Base-by-base conservation (phyloP, 2,888 invertebrate genomes). In the Anorthoa munda region DNA sequence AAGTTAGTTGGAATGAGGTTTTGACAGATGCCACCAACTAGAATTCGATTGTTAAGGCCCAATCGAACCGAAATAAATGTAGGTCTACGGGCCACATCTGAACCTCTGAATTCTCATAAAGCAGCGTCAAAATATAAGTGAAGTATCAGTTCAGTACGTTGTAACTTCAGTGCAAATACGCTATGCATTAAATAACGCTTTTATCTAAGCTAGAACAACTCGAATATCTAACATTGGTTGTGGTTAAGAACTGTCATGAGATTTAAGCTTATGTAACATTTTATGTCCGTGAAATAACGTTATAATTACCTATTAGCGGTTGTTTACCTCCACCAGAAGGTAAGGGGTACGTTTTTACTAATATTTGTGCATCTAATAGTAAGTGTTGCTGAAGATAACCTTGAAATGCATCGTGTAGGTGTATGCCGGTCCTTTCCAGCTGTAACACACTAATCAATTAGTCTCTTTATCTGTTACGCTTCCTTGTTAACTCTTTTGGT, bases 211-310 rank as follows among this genome's bases (percentile, higher is more conserved):
- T 85, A 84, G 82, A 90, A 88, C 89, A 83, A 87, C 89, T 88
- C 87, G 85, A 90, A 86, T 88, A 83, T 67, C 81, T 90, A 90
- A 90, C 90, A 89, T 83, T 88, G 89, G 89, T 86, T 84, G 89
- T 88, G 87, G 86, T 80, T 67, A 72, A 31, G 82, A 89, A 84
- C 92, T 95, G 95, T 95, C 96, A 96, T 95, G 93, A 92, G 94
- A 93, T 90, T 90, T 84, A 82, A 81, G 91, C 96, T 96, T 96
- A 96, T 95, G 95, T 96, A 96, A 96, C 94, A 93, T 91, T 93
- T 93, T 90, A 86, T 93, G 90, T 91, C 90, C 89, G 91, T 92
- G 92, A 94, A 94, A 92, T 93, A 92, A 91, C 90, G 87, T 86
- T 92, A 89, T 87, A 87, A 85, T 89, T 89, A 86, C 90, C 90